Base-by-base conservation (phyloP, 2,113 vertebrate species). In the Pygoscelis adeliae region DNA sequence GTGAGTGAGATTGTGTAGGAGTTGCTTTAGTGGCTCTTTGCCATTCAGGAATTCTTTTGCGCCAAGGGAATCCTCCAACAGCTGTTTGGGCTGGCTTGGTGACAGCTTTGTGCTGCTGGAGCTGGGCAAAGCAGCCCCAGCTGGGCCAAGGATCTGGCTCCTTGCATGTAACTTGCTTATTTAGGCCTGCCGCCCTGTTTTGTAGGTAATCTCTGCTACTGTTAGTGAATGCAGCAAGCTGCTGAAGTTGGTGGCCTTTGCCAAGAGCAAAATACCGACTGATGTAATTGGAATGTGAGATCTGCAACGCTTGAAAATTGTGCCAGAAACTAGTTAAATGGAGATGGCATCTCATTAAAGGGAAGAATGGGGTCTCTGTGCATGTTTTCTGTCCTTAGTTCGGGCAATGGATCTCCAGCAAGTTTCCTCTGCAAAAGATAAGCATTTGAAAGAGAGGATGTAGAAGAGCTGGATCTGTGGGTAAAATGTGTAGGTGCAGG, bases 11-110 rank as follows among this genome's bases (percentile, higher is more conserved):
- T 80, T 94, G 96, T 97, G 96, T 96, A 96, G 91, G 91, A 97
- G 97, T 90, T 96, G 94, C 89, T 97, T 91, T 96, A 94, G 94
- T 96, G 97, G 96, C 96, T 97, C 78, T 95, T 96, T 96, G 97
- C 97, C 96, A 97, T 97, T 96, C 95, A 96, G 95, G 95, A 97
- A 97, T 97, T 97, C 94, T 97, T 95, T 97, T 91, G 84, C 90
- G 93, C 96, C 96, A 97, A 97, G 96, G 95, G 96, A 97, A 96
- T 97, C 95, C 96, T 96, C 91, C 94, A 95, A 96, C 96, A 96
- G 97, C 96, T 95, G 97, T 96, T 97, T 97, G 90, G 95, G 89
- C 96, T 96, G 97, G 96, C 96, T 93, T 85, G 96, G 95, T 97
- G 97, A 97, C 94, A 96, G 96, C 95, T 94, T 97, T 97, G 94